Evolutionary conservation across 2,797 vertebrate species (phyloP).

Genomic region (Hydrolagus colliei): DNA sequence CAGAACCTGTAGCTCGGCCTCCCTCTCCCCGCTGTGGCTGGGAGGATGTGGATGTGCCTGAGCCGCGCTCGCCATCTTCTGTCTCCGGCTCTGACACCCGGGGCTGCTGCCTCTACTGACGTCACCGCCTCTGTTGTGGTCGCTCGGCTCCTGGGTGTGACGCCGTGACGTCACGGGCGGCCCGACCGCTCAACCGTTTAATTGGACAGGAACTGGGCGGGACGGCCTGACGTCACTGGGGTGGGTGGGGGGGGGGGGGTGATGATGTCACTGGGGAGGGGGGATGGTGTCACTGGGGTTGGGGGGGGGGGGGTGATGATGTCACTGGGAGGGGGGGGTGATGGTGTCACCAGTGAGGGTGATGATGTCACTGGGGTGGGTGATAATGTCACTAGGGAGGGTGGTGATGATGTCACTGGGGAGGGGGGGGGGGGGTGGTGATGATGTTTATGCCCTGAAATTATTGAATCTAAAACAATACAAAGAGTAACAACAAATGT

Average conservation of each 20-base stretch:
- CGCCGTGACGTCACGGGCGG: background rate
- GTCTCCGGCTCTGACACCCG: background rate
- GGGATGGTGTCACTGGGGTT: background rate
- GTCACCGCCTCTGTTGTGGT: background rate
- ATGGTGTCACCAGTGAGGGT: no score
- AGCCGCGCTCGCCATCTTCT: constrained; percentile 7
- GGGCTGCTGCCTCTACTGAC: background rate
- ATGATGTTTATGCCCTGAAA: background rate
- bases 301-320: background rate
- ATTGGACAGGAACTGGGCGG: no score
- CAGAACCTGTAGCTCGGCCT: background rate
- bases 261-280: background rate
- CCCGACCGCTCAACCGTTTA: no score
- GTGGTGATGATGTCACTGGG: no score
- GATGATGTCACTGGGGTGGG: background rate
- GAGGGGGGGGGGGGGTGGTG: no score
- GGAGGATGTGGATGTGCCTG: no score
- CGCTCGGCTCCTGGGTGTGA: background rate
- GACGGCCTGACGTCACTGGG: no score
- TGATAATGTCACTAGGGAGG: background rate
- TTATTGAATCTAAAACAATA: no score
- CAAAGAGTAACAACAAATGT: no score
- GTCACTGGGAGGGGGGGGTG: background rate
- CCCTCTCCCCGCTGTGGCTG: background rate
- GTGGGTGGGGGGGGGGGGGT: no score